Conservation (phyloP, 2,113 vertebrate genomes). For the Eretmochelys imbricata region DNA sequence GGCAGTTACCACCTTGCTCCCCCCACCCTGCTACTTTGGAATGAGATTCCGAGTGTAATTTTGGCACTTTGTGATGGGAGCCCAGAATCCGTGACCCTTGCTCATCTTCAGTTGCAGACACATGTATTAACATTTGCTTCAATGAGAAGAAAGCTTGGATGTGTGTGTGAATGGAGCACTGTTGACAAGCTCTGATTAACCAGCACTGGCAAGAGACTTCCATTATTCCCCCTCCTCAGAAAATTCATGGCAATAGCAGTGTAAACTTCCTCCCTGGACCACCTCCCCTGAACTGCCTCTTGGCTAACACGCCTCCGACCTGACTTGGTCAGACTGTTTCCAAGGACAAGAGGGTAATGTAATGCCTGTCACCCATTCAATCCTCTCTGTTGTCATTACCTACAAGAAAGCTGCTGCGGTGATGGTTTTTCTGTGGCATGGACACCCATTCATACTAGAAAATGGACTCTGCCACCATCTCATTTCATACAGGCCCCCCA, state of each 20-base stretch:
- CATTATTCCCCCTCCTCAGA: not conserved
- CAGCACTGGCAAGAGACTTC: not conserved
- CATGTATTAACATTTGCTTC: not conserved
- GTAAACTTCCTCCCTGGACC: not conserved
- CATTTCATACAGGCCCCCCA: not conserved
- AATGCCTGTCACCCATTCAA: not conserved
- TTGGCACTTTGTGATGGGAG: not conserved
- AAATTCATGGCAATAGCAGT: not conserved
- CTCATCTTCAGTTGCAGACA: not conserved
- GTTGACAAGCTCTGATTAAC: rapidly evolving
- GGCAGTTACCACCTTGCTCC: slow-evolving; percentile 1
- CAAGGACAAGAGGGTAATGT: not conserved
- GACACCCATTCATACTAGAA: not conserved
- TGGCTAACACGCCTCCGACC: not conserved
- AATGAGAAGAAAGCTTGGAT: not conserved
- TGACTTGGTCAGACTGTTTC: not conserved
- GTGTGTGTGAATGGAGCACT: not conserved
- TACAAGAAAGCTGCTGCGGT: not conserved
- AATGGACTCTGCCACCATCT: not conserved
- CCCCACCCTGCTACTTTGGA: not conserved
- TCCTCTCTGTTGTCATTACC: not conserved
- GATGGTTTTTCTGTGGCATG: not conserved
- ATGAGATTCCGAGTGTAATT: slow-evolving; percentile 43
- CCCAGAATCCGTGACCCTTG: not conserved
- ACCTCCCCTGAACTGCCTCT: rapidly evolving